Conservation (phyloP, 2,888 invertebrate species). For the Acleris emargana region DNA sequence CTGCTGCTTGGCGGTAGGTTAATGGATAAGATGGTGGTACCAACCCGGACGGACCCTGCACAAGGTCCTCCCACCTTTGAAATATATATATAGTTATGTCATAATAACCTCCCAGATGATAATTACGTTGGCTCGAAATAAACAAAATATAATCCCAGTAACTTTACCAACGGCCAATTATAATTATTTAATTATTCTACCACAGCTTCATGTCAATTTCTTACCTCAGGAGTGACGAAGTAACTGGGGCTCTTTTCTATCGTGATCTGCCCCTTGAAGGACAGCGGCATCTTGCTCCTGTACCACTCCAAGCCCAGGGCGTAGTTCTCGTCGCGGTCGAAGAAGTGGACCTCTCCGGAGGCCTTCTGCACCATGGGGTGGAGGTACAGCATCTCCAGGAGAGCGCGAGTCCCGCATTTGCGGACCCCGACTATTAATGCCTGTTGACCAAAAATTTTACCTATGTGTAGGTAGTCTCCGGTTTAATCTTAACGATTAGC, state of each 20-base stretch:
- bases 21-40: too few relatives aligned
- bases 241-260: constrained; percentile 99
- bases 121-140: too few relatives aligned
- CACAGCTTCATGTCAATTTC: constrained; percentile 39
- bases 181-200: too few relatives aligned
- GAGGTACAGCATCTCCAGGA: constrained; percentile 97
- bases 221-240: constrained; percentile 97
- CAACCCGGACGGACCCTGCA: too few relatives aligned
- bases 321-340: constrained; percentile 97
- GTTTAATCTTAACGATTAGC: neutral
- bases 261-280: constrained; percentile 95
- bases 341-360: constrained; percentile 97
- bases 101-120: too few relatives aligned
- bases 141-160: too few relatives aligned
- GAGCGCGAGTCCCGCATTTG: constrained; percentile 97
- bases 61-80: too few relatives aligned
- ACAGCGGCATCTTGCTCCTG: constrained; percentile 96
- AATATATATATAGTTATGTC: too few relatives aligned
- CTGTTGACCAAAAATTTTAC: constrained; percentile 58
- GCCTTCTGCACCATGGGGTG: constrained; percentile 97
- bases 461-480: neutral
- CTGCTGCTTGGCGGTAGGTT: too few relatives aligned
- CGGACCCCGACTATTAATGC: constrained; percentile 97
- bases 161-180: too few relatives aligned
- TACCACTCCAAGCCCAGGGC: constrained; percentile 97